phyloP scores from a whole-genome alignment of 2,888 invertebrate genomes.

The Mimumesa dahlbomi region DNA sequence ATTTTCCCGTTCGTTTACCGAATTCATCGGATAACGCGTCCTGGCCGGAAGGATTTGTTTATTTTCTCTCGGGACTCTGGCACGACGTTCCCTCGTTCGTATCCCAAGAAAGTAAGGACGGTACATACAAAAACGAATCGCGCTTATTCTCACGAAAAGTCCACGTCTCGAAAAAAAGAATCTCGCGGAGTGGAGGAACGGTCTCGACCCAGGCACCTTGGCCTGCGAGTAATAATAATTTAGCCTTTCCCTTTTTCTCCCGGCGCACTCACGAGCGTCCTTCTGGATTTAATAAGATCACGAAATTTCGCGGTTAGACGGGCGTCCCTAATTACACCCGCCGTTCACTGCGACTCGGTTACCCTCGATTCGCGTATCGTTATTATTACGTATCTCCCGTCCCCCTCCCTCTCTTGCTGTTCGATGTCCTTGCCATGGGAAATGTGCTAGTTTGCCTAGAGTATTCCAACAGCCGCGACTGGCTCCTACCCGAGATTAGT shows the following conservation, averaged over 20 bases:
- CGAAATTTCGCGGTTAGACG: constrained; percentile 78
- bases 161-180: too few species aligned
- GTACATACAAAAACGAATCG: too few species aligned
- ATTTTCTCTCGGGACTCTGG: too few species aligned
- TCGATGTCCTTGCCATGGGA: constrained; percentile 62
- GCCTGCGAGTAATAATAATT: constrained; percentile 61
- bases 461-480: constrained; percentile 21
- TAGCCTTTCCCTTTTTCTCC: constrained; percentile 66
- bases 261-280: constrained; percentile 50
- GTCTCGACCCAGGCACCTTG: constrained; percentile 48
- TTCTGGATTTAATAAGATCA: constrained; percentile 76
- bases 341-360: constrained; percentile 62
- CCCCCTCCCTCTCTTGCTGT: constrained; percentile 17
- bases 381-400: constrained; percentile 51
- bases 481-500: constrained; percentile 42
- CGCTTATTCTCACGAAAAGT: not conserved
- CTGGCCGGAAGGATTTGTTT: too few species aligned
- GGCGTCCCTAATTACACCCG: constrained; percentile 72
- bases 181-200: constrained; percentile 4
- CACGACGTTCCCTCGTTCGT: too few species aligned
- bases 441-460: constrained; percentile 44
- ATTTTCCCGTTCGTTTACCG: not conserved
- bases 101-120: too few species aligned
- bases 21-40: too few species aligned
- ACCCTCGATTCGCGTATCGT: constrained; percentile 65